phyloP scores from a whole-genome alignment of 2,797 vertebrate species.

The Gymnothorax javanicus region DNA sequence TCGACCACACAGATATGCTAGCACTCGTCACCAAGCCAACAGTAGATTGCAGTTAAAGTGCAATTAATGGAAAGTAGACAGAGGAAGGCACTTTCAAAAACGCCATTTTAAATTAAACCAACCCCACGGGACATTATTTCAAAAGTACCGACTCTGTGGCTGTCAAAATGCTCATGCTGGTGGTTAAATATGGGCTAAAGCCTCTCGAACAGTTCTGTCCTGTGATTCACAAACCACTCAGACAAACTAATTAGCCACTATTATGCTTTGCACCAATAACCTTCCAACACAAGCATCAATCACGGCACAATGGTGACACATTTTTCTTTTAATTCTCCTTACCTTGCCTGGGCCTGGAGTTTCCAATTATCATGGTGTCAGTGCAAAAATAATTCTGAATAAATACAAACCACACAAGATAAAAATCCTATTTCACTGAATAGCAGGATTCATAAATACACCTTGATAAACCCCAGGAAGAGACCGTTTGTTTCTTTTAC shows the following conservation, averaged over 20 bases:
- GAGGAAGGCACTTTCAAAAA: constrained; percentile 8
- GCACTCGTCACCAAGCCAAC: not conserved
- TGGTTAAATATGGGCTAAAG: constrained; percentile 19
- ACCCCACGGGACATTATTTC: constrained; percentile 13
- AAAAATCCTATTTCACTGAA: not conserved
- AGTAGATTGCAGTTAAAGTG: not conserved
- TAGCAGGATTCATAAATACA: constrained; percentile 5
- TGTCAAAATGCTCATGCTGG: constrained; percentile 25
- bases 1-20: not conserved
- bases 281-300: constrained; percentile 28
- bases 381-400: constrained; percentile 23
- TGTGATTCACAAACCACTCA: constrained; percentile 13
- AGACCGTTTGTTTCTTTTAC: not conserved
- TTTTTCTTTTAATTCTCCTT: constrained; percentile 27
- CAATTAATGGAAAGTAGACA: not conserved
- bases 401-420: constrained; percentile 1
- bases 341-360: constrained; percentile 20
- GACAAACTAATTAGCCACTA: constrained; percentile 32
- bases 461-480: constrained; percentile 5
- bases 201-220: not conserved
- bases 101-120: constrained; percentile 10
- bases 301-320: not conserved
- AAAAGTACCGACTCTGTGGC: not conserved
- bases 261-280: constrained; percentile 37
- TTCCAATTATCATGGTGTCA: constrained; percentile 19